Conservation (phyloP, 2,113 vertebrate genomes). For the Channa argus region DNA sequence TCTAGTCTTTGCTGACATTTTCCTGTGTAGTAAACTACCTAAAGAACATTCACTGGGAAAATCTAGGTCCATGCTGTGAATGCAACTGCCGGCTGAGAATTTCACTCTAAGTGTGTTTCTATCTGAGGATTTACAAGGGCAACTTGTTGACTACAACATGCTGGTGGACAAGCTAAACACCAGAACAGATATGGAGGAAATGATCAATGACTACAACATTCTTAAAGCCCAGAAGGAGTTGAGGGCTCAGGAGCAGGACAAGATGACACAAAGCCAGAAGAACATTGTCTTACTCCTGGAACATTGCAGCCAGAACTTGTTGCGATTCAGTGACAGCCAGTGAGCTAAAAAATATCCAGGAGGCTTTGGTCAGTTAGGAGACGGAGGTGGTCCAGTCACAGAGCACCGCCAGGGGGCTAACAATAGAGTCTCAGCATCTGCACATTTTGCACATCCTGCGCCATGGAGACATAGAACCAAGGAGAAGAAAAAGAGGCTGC, state of each 20-base stretch:
- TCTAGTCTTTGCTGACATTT: no score
- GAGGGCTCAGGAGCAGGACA: conserved; percentile 84
- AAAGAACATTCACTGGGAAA: no score
- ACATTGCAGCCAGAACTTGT: conserved; percentile 92
- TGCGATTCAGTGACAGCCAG: conserved; percentile 90
- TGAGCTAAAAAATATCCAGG: conserved; percentile 95
- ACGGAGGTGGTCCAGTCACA: conserved; percentile 96
- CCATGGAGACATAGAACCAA: conserved; percentile 83
- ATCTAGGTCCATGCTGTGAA: no score
- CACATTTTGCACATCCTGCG: conserved; percentile 88
- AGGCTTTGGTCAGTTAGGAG: conserved; percentile 95
- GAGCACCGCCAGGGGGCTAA: conserved; percentile 90
- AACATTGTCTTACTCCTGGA: conserved; percentile 90
- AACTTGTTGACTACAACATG: no score
- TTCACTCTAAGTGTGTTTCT: no score
- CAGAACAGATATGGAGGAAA: no score
- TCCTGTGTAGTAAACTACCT: no score
- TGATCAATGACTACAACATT: no score
- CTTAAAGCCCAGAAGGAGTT: conserved; percentile 68
- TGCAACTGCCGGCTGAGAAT: no score
- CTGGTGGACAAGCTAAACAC: no score
- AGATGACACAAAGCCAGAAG: conserved; percentile 85
- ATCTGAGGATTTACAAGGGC: no score
- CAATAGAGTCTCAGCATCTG: conserved; percentile 90
- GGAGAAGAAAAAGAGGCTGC: conserved; percentile 93